Evolutionary conservation across 2,113 vertebrate genomes (phyloP).

Genomic region (Boulengeromyrus knoepffleri): DNA sequence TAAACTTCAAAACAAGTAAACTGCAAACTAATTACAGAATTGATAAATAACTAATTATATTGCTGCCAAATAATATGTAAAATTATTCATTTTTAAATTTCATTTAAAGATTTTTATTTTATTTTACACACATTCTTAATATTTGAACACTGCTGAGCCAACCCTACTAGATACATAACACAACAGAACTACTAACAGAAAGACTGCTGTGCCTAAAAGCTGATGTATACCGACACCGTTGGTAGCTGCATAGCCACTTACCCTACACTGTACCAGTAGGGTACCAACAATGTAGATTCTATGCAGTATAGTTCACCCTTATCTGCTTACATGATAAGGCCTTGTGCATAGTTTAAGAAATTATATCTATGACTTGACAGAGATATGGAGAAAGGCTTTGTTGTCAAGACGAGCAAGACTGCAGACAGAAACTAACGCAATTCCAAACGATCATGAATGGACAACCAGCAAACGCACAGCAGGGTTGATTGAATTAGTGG

Average conservation of each 20-base stretch:
- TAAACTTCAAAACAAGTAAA: not conserved
- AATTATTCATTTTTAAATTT: not conserved
- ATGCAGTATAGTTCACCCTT: not conserved
- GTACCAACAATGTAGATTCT: not conserved
- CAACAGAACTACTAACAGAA: not conserved
- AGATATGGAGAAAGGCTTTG: not conserved
- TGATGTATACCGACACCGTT: not conserved
- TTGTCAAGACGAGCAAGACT: not conserved
- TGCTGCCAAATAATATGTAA: not conserved
- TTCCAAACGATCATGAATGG: not conserved
- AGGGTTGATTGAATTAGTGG: not conserved
- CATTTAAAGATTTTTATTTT: not conserved
- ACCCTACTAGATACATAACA: not conserved
- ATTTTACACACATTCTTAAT: not conserved
- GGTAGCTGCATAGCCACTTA: not conserved
- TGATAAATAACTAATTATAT: not conserved
- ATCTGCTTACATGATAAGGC: not conserved
- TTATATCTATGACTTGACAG: not conserved
- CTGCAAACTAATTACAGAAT: not conserved
- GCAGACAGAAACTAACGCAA: not conserved
- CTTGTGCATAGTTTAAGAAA: not conserved
- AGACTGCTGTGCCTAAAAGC: not conserved
- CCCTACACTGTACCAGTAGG: not conserved
- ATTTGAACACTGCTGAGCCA: not conserved
- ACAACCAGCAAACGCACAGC: not conserved